phyloP scores from a whole-genome alignment of 2,113 vertebrate species.

The Falcunculus frontatus region DNA sequence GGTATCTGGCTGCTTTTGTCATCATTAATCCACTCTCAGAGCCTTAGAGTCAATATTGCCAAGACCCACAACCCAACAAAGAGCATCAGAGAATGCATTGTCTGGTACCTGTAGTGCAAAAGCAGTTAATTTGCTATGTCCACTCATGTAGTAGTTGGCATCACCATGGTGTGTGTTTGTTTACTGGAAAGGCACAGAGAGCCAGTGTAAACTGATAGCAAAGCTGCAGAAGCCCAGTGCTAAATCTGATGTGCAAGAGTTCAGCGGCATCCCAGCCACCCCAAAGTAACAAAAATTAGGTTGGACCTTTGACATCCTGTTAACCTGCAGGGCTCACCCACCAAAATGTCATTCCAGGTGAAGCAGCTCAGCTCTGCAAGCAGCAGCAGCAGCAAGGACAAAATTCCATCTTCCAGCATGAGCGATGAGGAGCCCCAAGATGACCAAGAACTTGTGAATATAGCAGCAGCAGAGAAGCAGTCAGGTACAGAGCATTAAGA shows the following conservation, averaged over 20 bases:
- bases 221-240: background rate
- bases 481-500: constrained; percentile 58
- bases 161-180: background rate
- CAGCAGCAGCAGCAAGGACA: constrained; percentile 70
- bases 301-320: background rate
- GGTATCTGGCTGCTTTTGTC: background rate
- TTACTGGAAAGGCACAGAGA: background rate
- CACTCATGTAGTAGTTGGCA: background rate
- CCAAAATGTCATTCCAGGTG: constrained; percentile 57
- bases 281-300: background rate
- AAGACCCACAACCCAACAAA: background rate
- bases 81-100: background rate
- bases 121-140: background rate
- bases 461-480: constrained; percentile 64
- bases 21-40: background rate
- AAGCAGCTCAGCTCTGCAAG: constrained; percentile 79
- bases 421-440: constrained; percentile 68
- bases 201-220: background rate
- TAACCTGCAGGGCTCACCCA: background rate
- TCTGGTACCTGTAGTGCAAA: background rate
- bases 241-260: background rate
- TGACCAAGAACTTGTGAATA: constrained; percentile 62
- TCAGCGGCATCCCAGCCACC: background rate
- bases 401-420: constrained; percentile 61
- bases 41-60: background rate